phyloP scores from a whole-genome alignment of 1,140 invertebrate species.

The Penaeus chinensis region DNA sequence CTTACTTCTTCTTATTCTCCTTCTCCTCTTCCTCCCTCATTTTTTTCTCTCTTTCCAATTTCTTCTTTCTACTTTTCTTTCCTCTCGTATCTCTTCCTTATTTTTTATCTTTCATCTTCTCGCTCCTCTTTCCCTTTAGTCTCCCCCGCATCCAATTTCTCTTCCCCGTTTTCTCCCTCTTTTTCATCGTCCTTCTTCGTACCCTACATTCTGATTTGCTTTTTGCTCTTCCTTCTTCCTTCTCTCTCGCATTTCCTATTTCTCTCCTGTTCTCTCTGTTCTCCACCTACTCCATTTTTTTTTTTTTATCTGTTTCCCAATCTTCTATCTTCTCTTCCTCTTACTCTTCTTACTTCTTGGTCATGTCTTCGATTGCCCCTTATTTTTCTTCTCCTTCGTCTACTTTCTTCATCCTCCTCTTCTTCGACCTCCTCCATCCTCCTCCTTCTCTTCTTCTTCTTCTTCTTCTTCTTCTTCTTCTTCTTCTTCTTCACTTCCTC shows the following conservation, averaged over 20 bases:
- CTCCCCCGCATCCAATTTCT: not conserved
- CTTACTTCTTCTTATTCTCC: not conserved
- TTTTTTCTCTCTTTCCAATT: not conserved
- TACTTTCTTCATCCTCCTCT: too few relatives aligned
- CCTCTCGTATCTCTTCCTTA: too few relatives aligned
- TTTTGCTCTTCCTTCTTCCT: not conserved
- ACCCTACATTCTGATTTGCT: not conserved
- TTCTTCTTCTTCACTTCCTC: not conserved
- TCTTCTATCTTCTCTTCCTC: not conserved
- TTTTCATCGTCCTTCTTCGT: not conserved
- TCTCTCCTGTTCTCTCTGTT: not conserved
- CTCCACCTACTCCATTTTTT: not conserved
- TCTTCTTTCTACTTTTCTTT: not conserved
- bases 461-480: not conserved
- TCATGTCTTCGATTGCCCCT: not conserved
- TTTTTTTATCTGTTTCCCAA: not conserved
- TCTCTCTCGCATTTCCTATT: not conserved
- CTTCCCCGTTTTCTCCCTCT: not conserved
- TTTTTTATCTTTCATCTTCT: not conserved
- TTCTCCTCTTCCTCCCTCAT: not conserved
- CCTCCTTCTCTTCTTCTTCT: not conserved
- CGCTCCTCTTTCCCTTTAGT: not conserved
- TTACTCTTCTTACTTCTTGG: not conserved
- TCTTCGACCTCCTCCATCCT: not conserved
- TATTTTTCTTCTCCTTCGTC: not conserved